Conservation (phyloP, 2,888 invertebrate species). For the Choristoneura rosaceana region DNA sequence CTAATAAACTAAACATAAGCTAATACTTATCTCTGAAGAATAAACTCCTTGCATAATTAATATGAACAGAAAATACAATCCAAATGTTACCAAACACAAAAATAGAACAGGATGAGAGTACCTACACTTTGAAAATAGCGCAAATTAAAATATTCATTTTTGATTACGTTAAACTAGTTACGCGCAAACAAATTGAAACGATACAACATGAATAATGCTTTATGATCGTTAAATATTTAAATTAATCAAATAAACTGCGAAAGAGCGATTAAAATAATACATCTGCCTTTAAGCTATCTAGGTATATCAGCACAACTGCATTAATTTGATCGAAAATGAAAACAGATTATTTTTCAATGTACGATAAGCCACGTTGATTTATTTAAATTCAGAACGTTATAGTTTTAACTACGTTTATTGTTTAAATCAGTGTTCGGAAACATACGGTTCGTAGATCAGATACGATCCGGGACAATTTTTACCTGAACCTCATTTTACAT, state of each 20-base stretch:
- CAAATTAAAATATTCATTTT: not conserved
- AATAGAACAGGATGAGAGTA: not conserved
- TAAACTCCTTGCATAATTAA: no score
- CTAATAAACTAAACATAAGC: no score
- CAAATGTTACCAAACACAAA: not conserved
- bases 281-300: not conserved
- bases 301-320: not conserved
- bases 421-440: no score
- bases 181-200: slow-evolving; percentile 1
- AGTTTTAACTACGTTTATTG: no score
- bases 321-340: not conserved
- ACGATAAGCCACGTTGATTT: not conserved
- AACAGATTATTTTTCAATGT: not conserved
- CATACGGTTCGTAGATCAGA: no score
- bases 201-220: not conserved
- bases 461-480: no score
- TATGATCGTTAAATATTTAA: slow-evolving; percentile 5
- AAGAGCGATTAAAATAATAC: not conserved
- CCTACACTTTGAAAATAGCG: not conserved
- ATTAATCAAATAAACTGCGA: not conserved
- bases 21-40: no score
- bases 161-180: slow-evolving; percentile 4
- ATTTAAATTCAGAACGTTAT: not conserved
- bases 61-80: no score
- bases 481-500: no score